These are phyloP conservation scores for Meganola albula DNA, from an alignment of 2,888 invertebrate species.

Conservation along the genomic window DNA sequence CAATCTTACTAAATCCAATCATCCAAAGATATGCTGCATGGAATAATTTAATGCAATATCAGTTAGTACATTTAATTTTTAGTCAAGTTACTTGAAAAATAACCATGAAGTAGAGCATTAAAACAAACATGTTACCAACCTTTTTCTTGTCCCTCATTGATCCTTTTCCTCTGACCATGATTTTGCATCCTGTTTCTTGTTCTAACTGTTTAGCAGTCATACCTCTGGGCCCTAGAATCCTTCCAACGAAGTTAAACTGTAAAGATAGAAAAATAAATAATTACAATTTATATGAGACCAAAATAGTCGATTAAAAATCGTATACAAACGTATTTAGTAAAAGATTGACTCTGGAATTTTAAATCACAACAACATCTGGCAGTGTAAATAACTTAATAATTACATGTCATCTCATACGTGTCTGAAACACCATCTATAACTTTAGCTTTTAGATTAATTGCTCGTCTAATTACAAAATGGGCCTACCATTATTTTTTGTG, in stretches of 20 bases:
- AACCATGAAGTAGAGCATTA: too few relatives aligned
- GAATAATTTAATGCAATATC: slow-evolving; percentile 4
- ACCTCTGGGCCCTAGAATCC: slow-evolving; percentile 99
- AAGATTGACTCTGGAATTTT: too few relatives aligned
- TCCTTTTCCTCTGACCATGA: slow-evolving; percentile 99
- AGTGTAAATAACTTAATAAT: too few relatives aligned
- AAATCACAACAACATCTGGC: too few relatives aligned
- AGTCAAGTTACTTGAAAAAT: too few relatives aligned
- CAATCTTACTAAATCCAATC: too few relatives aligned
- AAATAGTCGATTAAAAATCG: too few relatives aligned
- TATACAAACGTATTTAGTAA: too few relatives aligned
- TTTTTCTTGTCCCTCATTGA: slow-evolving; percentile 99
- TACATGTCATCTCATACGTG: too few relatives aligned
- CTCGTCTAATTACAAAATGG: slow-evolving; percentile 57
- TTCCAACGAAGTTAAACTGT: slow-evolving; percentile 99
- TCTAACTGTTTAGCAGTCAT: slow-evolving; percentile 99
- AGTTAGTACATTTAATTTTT: too few relatives aligned
- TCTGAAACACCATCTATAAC: too few relatives aligned
- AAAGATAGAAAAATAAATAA: slow-evolving; percentile 64
- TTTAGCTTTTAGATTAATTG: slow-evolving; percentile 63
- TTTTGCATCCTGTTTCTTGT: slow-evolving; percentile 99
- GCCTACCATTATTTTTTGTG: slow-evolving; percentile 60
- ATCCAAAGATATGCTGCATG: slow-evolving; percentile 28
- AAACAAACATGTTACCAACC: too few relatives aligned
- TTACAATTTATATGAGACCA: neutral